Evolutionary conservation across 2,113 vertebrate species (phyloP), one percentile per base, ranked within the genome.

Genomic region (Speoplatyrhinus poulsoni): DNA sequence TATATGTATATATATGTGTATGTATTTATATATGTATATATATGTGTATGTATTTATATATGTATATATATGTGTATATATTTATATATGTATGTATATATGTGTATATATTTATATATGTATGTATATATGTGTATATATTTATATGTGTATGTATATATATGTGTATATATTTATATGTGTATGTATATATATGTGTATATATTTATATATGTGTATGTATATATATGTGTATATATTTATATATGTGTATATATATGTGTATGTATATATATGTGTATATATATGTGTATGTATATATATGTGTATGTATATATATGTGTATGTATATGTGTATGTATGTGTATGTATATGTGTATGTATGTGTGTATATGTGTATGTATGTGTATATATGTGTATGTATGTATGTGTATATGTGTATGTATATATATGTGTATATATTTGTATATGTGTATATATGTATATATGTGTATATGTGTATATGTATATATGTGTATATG

Each of bases 171-270:
- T n/a, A n/a, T n/a, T n/a, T 86, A 19, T 77, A 54, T 72, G 66
- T 76, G 62, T 77, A 66, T 67, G 57, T 26, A 46, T 77, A 54
- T 56, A 56, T 36, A 6, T 76, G 69, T 9, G 2, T 11, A 32
- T 3, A n/a, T n/a, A n/a, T n/a, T n/a, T n/a, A n/a, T n/a, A 80
- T 74, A 32, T 90, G 86, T 86, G 62, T 86, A 77, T 86, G 80
- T 90, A 80, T 72, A 73, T 81, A 50, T 82, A 64, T n/a, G n/a
- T 76, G 80, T 82, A 50, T 70, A 73, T 26, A 26, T 80, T 67
- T 71, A 50, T 81, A 70, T 76, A 72, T 70, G 62, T 77, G 16
- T 76, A 67, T 79, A 46, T 54, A 61, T 65, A 56, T n/a, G n/a
- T 62, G 60, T 63, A 68, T 49, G 53, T 50, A 15, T 57, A 3